Evolutionary conservation across 2,888 invertebrate genomes (phyloP), one percentile per base, ranked within the genome.

Genomic region (Harmothoe impar): DNA sequence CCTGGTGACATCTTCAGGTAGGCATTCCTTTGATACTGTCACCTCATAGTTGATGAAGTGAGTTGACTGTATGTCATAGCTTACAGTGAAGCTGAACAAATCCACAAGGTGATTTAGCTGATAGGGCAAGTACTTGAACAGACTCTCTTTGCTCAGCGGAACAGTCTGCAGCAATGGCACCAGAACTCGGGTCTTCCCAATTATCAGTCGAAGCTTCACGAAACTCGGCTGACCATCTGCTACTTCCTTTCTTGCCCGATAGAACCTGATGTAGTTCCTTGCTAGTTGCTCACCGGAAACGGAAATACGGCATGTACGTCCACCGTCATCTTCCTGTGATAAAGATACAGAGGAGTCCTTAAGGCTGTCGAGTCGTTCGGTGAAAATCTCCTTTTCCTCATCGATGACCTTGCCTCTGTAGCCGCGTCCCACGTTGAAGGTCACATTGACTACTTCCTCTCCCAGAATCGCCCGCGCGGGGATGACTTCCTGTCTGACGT

Each of bases 121-220:
- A 29, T 86, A 86, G n/a, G 86, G 86, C n/a, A 86, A 29, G 56
- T 25, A 86, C 54, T 86, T 86, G 56, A 86, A 86, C 17, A 29
- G 29, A 29, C 86, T 86, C 33, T 86, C 86, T 29, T 86, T 52
- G 20, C 54, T 54, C 23, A 54, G n/a, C 20, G 1, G 20, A 25
- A 86, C 86, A 20, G 52, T 86, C 29, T 86, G 86, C 29, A 86
- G 31, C 54, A 86, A 29, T 12, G 54, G 31, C 29, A 86, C 56
- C 1, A 86, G 25, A 52, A 86, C 86, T 35, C 33, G 7, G n/a
- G 29, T 15, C 7, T 33, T 81, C 81, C 43, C 81, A 81, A 33
- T 81, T 35, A 23, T 35, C 81, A 81, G 35, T 5, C 81, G 81
- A 15, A 81, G 81, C 25, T 81, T 81, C 12, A 81, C 81, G 20